These are phyloP conservation scores for Sphaerophoria rueppellii DNA, from an alignment of 2,888 invertebrate genomes.

Conservation along the genomic window DNA sequence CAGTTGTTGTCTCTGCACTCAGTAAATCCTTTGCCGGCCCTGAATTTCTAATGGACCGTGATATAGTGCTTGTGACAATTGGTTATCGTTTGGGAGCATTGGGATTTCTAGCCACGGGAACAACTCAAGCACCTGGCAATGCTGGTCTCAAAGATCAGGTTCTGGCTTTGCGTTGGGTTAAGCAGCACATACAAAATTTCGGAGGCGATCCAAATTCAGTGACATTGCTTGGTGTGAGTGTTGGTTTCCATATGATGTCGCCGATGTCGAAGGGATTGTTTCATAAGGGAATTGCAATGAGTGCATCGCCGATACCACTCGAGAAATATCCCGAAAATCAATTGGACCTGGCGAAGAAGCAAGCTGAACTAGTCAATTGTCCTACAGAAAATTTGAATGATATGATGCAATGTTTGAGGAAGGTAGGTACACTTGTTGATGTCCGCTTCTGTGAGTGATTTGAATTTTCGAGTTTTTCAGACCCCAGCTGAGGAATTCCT, in stretches of 20 bases:
- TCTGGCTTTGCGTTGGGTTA: conserved; percentile 86
- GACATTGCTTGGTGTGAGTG: conserved; percentile 85
- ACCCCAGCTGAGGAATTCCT: conserved; percentile 77
- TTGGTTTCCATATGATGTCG: conserved; percentile 84
- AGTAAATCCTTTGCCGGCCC: conserved; percentile 83
- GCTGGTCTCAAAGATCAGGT: conserved; percentile 88
- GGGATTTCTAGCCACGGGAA: conserved; percentile 86
- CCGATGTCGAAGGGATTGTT: conserved; percentile 87
- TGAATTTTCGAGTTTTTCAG: conserved; percentile 3
- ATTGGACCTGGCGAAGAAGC: conserved; percentile 84
- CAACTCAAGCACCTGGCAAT: conserved; percentile 86
- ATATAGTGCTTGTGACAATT: conserved; percentile 86
- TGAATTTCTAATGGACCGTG: conserved; percentile 85
- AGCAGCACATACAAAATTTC: conserved; percentile 85
- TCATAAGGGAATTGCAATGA: conserved; percentile 87
- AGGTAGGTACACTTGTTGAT: conserved; percentile 76
- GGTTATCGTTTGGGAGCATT: conserved; percentile 84
- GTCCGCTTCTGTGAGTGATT: no score
- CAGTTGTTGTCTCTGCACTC: conserved; percentile 87
- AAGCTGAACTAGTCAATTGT: conserved; percentile 85
- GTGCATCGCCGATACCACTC: conserved; percentile 84
- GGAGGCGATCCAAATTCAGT: conserved; percentile 86
- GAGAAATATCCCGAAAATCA: conserved; percentile 83
- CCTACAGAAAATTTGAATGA: conserved; percentile 81
- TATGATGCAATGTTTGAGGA: conserved; percentile 85